A percentile compares a stretch with the other conserved stretches of the same genome.
Conservation (phyloP, 1,140 invertebrate species). For the Arion vulgaris region DNA sequence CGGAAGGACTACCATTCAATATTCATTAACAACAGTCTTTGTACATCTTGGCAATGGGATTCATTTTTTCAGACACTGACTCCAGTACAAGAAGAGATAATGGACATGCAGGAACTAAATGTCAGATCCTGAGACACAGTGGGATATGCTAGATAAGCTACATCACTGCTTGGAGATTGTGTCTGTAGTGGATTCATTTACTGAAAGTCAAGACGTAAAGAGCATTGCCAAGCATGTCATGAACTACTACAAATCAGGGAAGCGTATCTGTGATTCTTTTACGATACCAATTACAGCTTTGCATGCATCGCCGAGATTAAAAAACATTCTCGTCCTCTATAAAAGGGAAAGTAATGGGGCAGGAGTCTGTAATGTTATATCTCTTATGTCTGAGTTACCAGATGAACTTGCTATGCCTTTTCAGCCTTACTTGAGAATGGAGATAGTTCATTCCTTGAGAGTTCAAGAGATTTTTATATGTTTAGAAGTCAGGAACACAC, state of each 20-base stretch:
- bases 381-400: neutral
- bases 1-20: conserved; percentile 13
- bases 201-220: conserved; percentile 2
- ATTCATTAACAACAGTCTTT: conserved; percentile 16
- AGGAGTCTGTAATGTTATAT: neutral
- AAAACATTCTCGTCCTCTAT: neutral
- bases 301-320: conserved; percentile 28
- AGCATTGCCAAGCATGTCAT: neutral
- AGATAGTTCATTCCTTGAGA: neutral
- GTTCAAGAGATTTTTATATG: neutral
- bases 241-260: neutral
- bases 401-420: neutral
- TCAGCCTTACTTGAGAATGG: neutral
- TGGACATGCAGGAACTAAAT: conserved; percentile 29
- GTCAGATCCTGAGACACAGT: neutral
- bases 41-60: conserved; percentile 16
- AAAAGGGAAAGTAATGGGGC: conserved; percentile 4
- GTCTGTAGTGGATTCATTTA: conserved; percentile 20
- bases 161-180: conserved; percentile 28
- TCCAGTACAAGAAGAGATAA: neutral
- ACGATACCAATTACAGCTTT: conserved; percentile 23
- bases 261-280: neutral
- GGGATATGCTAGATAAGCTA: conserved; percentile 12
- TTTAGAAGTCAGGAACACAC: neutral
- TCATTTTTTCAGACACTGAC: conserved; percentile 5